Evolutionary conservation across 2,113 vertebrate genomes (phyloP).

Genomic region (Cisticola juncidis): DNA sequence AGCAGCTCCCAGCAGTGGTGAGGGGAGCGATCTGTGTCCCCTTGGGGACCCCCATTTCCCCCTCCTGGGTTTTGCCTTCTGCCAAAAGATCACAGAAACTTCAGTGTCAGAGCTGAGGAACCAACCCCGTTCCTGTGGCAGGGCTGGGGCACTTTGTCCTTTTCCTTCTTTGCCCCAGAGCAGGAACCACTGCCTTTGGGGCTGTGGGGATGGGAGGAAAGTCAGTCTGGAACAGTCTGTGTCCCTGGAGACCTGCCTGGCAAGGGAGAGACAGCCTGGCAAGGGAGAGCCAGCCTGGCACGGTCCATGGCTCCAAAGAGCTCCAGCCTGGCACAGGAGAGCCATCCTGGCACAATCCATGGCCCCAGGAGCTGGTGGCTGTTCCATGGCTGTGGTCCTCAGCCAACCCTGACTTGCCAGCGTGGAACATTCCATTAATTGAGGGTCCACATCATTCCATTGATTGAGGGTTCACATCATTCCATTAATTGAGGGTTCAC

Average conservation of each 20-base stretch:
- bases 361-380: background rate
- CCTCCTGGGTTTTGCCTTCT: background rate
- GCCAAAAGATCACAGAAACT: background rate
- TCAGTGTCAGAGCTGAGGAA: background rate
- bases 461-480: background rate
- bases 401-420: background rate
- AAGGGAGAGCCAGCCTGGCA: background rate
- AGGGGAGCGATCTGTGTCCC: background rate
- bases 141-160: background rate
- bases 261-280: background rate
- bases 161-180: too few species aligned
- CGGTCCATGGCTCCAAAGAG: accelerated
- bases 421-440: too few species aligned
- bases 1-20: background rate
- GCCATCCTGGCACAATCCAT: accelerated
- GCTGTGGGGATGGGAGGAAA: background rate
- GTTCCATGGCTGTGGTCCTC: background rate
- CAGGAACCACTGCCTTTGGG: background rate
- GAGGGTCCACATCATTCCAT: background rate
- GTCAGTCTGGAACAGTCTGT: background rate
- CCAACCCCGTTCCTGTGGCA: background rate
- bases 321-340: background rate
- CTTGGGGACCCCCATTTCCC: background rate
- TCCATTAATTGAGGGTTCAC: background rate
- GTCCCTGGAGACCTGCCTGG: background rate